Percentiles rank a stretch among this genome's conserved stretches.
Conservation (phyloP, 2,888 invertebrate genomes). For the Tiliacea aurago region DNA sequence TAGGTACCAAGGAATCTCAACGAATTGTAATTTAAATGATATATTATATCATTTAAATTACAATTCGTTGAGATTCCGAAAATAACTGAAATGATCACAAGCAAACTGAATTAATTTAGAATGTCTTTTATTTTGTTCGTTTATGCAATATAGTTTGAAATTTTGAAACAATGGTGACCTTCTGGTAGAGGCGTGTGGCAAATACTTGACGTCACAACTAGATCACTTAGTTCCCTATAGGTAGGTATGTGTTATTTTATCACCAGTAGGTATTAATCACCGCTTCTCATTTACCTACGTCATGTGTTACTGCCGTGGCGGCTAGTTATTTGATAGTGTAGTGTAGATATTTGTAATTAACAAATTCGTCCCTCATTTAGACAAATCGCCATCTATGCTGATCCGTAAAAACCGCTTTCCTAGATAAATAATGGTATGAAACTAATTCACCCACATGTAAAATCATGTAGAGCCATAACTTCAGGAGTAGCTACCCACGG, state of each 20-base stretch:
- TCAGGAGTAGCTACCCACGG: background rate
- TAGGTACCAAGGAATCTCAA: background rate
- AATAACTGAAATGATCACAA: background rate
- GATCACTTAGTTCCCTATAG: background rate
- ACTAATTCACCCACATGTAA: background rate
- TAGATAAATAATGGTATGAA: background rate
- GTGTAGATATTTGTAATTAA: background rate
- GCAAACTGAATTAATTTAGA: background rate
- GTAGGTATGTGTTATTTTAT: slow-evolving; percentile 1
- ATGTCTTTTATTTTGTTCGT: slow-evolving; percentile 10
- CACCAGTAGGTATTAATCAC: background rate
- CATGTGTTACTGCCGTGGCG: background rate
- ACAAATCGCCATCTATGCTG: background rate
- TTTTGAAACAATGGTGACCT: slow-evolving; percentile 19
- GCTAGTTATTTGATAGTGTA: background rate
- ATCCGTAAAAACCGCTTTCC: background rate
- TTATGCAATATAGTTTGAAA: slow-evolving; percentile 12
- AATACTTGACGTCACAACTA: slow-evolving; percentile 22
- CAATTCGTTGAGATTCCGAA: too few species aligned
- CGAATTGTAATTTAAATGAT: too few species aligned
- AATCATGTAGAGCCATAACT: background rate
- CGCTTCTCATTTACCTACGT: background rate
- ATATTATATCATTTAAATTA: too few species aligned
- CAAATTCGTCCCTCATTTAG: background rate
- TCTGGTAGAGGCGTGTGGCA: background rate